These are phyloP conservation scores for Homarus americanus DNA, from an alignment of 1,140 invertebrate species.

Conservation along the genomic window DNA sequence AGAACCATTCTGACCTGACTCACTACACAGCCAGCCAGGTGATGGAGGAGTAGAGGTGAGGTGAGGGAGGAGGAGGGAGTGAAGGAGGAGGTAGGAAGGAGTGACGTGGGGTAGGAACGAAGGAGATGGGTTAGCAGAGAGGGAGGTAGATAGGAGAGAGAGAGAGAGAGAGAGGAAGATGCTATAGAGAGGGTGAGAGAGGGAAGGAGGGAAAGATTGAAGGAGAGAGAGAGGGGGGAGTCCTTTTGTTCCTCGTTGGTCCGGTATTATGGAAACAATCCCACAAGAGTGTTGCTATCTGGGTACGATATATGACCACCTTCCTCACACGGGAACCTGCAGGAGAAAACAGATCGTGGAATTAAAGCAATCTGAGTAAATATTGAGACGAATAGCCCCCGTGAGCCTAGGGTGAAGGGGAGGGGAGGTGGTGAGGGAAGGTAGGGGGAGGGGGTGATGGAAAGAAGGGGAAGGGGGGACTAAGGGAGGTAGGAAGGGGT, in stretches of 20 bases:
- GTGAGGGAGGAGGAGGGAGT: too few species aligned
- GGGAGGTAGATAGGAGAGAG: not conserved
- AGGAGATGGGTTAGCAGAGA: too few species aligned
- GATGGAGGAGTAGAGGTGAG: too few species aligned
- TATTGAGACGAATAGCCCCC: constrained; percentile 31
- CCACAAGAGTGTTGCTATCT: not conserved
- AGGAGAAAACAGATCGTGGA: constrained; percentile 9
- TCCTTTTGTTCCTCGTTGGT: not conserved
- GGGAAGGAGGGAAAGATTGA: constrained; percentile 11
- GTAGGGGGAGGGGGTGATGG: too few species aligned
- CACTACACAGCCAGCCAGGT: too few species aligned
- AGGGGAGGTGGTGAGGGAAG: too few species aligned
- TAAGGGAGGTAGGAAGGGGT: too few species aligned
- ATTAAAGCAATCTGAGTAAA: constrained; percentile 37
- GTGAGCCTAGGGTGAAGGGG: too few species aligned
- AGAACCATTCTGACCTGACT: too few species aligned
- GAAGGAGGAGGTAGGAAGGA: too few species aligned
- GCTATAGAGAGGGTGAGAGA: constrained; percentile 7
- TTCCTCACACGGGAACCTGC: not conserved
- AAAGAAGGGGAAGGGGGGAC: too few species aligned
- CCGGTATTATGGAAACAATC: constrained; percentile 8
- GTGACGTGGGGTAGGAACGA: too few species aligned
- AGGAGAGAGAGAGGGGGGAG: not conserved
- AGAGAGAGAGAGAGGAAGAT: not conserved
- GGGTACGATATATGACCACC: constrained; percentile 18